Evolutionary conservation across 2,888 invertebrate genomes (phyloP).

Genomic region (Melanargia galathea): DNA sequence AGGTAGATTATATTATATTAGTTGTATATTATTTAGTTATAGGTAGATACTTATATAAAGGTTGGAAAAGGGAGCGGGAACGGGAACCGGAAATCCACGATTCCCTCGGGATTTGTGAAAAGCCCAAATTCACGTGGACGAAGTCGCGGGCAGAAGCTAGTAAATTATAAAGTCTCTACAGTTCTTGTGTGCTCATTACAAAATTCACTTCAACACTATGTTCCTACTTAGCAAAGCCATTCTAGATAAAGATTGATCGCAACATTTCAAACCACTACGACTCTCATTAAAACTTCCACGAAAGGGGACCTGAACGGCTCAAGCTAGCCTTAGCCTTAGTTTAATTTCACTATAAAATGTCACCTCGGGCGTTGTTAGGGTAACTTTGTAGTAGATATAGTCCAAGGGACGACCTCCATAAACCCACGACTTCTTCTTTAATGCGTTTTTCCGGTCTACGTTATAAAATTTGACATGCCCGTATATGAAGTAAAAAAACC

Average conservation of each 20-base stretch:
- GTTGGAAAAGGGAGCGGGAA: no score
- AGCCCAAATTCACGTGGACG: no score
- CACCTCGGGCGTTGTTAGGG: conserved; percentile 34
- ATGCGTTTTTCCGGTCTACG: background rate
- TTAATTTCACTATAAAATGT: conserved; percentile 32
- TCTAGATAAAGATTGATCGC: conserved; percentile 20
- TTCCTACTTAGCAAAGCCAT: conserved; percentile 7
- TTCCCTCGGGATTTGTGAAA: no score
- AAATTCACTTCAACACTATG: background rate
- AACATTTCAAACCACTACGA: conserved; percentile 24
- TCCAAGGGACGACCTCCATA: background rate
- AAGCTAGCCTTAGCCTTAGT: conserved; percentile 23
- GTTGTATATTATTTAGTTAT: no score
- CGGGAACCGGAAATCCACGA: no score
- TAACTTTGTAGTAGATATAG: conserved; percentile 2
- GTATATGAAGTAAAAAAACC: no score
- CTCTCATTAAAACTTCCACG: conserved; percentile 36
- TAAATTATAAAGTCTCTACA: no score
- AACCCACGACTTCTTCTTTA: conserved; percentile 4
- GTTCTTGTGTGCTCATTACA: background rate
- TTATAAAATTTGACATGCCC: background rate
- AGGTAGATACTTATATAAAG: no score
- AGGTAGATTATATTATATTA: no score
- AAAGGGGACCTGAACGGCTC: conserved; percentile 25
- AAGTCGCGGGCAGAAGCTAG: no score